Base-by-base conservation (phyloP, 2,797 vertebrate species). In the Echeneis naucrates region DNA sequence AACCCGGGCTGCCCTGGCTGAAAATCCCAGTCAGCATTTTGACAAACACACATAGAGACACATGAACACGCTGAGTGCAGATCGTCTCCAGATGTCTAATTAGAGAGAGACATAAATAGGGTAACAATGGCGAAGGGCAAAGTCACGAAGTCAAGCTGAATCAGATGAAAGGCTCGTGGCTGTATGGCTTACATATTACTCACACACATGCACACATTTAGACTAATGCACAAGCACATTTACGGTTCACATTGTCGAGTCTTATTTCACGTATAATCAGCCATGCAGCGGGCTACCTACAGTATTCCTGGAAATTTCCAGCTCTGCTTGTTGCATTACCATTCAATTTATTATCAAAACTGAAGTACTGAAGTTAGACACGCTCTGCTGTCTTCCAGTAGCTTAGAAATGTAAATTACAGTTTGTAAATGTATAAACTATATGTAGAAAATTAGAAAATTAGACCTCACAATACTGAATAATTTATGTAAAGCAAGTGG, bases 1-100 rank as follows among this genome's bases (percentile, higher is more conserved):
- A 72, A 52, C 72, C 70, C 72, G 5, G 26, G 66, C 68, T 76
- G 69, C 76, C 51, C 66, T 82, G 12, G 0, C 13, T 13, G 1
- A 77, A 76, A 83, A 75, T 33, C 8, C 33, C 54, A 2, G 63
- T 92, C 85, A 92, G 87, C 89, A 27, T 44, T 80, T 70, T 56
- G 7, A 65, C 8, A 74, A 47, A 72, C 50, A 75, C 73, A 75
- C 81, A 81, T 69, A 83, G 26, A 77, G 13, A 42, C 77, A 77
- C 75, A 82, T 55, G 70, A 66, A 72, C 69, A 73, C 8, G 8
- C 74, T 58, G 53, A 57, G 58, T 16, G n/a, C 66, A 88, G 85
- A 92, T 88, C 19, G 72, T 84, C 83, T 90, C 90, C 93, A 93
- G 90, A 92, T 92, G 93, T 87, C 68, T 87, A 85, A 87, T 85